Evolutionary conservation across 2,113 vertebrate species (phyloP).

Genomic region (Colossoma macropomum): DNA sequence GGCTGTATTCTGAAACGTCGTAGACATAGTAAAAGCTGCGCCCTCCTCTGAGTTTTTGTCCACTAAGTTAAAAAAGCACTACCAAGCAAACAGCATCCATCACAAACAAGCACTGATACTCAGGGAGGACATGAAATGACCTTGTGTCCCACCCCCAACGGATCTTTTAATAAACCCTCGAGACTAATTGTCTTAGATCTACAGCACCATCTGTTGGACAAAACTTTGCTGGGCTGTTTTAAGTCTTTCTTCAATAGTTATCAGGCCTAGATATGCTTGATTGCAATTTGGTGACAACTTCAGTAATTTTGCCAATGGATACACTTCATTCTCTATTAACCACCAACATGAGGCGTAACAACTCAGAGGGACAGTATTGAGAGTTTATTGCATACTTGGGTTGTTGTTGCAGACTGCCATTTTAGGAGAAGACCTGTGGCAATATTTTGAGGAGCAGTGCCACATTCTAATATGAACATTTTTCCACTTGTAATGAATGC

Average conservation of each 20-base stretch:
- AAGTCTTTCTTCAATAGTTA: background rate
- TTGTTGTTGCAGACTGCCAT: background rate
- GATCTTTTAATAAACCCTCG: background rate
- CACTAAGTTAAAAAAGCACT: background rate
- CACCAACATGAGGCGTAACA: too few species aligned
- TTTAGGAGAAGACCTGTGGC: background rate
- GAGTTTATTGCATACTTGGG: background rate
- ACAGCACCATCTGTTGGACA: constrained; percentile 41
- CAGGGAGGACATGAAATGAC: background rate
- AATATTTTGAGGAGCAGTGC: background rate
- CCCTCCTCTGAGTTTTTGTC: background rate
- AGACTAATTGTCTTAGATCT: constrained; percentile 12
- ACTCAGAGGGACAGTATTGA: background rate
- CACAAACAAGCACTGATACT: background rate
- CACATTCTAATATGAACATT: background rate
- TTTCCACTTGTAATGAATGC: background rate
- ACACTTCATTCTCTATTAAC: too few species aligned
- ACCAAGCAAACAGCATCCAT: background rate
- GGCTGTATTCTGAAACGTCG: background rate
- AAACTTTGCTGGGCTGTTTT: background rate
- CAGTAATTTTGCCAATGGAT: background rate
- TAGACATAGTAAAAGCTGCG: background rate
- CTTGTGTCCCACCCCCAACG: background rate
- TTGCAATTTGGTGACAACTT: background rate
- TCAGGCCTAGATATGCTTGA: background rate